Conservation (phyloP, 2,113 vertebrate species). For the Hydropotes inermis region DNA sequence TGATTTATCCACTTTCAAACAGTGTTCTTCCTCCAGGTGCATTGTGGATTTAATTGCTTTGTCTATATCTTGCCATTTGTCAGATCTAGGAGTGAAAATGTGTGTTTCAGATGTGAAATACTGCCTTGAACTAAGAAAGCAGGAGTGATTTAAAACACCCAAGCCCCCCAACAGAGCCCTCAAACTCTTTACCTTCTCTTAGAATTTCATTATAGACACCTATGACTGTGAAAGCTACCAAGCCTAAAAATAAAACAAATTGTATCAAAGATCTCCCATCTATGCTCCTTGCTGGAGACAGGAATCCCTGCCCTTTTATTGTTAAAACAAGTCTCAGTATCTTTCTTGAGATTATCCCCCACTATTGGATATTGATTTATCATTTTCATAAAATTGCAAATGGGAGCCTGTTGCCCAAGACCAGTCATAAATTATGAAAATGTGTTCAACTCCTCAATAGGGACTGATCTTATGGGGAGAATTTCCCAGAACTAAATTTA, state of each 20-base stretch:
- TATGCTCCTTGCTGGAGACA: background rate
- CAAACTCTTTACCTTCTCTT: background rate
- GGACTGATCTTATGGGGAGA: background rate
- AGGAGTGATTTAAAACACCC: background rate
- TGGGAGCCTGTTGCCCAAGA: background rate
- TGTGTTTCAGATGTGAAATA: constrained; percentile 13
- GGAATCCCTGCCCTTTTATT: background rate
- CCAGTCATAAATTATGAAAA: constrained; percentile 43
- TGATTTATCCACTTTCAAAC: background rate
- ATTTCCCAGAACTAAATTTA: background rate
- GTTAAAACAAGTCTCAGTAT: background rate
- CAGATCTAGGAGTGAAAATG: background rate
- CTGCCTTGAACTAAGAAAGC: background rate
- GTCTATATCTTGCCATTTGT: background rate
- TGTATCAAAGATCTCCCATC: background rate
- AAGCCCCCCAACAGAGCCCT: background rate
- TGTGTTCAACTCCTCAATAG: background rate
- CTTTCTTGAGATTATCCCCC: background rate
- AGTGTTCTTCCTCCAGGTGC: background rate
- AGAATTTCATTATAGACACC: background rate
- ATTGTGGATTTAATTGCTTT: background rate
- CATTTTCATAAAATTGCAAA: constrained; percentile 55
- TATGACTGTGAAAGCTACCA: background rate
- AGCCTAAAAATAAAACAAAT: background rate
- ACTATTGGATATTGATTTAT: constrained; percentile 36